Conservation (phyloP, 2,797 vertebrate genomes). For the Psittacula derbiana region DNA sequence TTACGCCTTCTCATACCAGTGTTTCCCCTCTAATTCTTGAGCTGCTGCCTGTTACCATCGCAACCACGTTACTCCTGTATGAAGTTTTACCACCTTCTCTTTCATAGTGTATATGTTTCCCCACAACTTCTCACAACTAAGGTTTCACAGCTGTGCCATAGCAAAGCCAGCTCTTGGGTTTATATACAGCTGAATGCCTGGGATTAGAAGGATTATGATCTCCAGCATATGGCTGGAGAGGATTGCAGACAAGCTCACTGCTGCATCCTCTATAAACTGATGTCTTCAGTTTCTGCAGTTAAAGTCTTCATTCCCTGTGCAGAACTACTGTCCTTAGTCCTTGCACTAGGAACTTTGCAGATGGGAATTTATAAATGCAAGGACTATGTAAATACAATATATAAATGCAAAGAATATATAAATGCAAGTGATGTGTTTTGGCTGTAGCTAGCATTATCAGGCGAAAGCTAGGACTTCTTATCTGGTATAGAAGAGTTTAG, state of each 20-base stretch:
- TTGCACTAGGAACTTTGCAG: neutral
- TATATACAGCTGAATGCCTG: neutral
- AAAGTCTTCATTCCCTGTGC: neutral
- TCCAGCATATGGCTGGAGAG: neutral
- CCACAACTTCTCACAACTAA: neutral
- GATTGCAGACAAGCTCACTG: neutral
- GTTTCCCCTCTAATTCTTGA: neutral
- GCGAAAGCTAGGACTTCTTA: neutral
- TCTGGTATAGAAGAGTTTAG: neutral
- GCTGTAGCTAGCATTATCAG: neutral
- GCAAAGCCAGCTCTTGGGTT: neutral
- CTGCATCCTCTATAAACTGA: neutral
- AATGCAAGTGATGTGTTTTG: neutral
- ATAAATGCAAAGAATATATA: neutral
- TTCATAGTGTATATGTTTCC: neutral
- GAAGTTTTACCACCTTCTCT: neutral
- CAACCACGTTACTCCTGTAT: neutral
- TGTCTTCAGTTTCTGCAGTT: neutral
- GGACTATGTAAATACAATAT: neutral
- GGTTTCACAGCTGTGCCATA: neutral
- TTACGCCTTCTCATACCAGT: neutral
- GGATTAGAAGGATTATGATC: neutral
- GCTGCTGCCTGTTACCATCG: neutral
- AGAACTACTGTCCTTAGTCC: neutral
- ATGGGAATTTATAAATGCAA: neutral